Evolutionary conservation across 2,888 invertebrate genomes (phyloP).

Genomic region (Troides helena): DNA sequence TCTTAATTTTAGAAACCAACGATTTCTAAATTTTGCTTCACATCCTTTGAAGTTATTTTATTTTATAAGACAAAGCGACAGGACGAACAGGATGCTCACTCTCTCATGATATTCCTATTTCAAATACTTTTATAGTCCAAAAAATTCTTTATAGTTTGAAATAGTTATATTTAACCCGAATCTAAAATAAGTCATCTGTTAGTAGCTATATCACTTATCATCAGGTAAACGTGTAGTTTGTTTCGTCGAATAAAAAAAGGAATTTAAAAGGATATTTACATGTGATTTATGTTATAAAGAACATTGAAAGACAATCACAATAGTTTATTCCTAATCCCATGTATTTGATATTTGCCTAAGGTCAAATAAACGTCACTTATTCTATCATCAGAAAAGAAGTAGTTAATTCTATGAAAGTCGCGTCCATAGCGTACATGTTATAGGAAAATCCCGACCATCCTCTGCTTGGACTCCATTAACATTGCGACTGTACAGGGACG

Average conservation of each 20-base stretch:
- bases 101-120: too few species aligned
- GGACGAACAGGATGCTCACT: too few species aligned
- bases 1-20: background rate
- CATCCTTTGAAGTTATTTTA: background rate
- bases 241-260: background rate
- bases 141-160: background rate
- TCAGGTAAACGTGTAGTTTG: background rate
- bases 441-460: too few species aligned
- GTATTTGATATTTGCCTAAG: conserved; percentile 18
- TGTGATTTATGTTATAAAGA: conserved; percentile 2
- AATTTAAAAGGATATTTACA: background rate
- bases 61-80: too few species aligned
- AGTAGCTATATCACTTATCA: background rate
- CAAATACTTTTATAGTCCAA: too few species aligned
- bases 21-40: background rate
- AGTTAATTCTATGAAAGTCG: conserved; percentile 13
- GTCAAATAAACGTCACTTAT: conserved; percentile 26
- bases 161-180: background rate
- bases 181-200: background rate
- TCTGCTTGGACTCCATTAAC: too few species aligned
- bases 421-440: background rate
- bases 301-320: conserved; percentile 5
- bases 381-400: conserved; percentile 22
- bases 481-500: too few species aligned
- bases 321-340: conserved; percentile 12